Conservation (phyloP, 2,888 invertebrate species). For the Ophraella communa region DNA sequence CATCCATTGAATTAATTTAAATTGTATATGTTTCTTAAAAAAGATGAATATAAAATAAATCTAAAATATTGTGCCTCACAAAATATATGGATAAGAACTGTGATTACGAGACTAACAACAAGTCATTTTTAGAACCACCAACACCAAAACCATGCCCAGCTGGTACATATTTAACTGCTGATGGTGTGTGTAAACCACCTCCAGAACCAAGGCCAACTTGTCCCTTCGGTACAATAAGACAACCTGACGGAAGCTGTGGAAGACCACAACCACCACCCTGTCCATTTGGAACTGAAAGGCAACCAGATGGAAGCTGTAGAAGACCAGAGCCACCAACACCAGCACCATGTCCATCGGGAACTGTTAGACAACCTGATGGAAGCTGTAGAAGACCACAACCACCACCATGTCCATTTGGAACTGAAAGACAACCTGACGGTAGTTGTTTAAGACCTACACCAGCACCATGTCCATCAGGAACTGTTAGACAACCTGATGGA, state of each 20-base stretch:
- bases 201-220: slow-evolving; percentile 27
- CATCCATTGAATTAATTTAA: too few relatives aligned
- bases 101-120: too few relatives aligned
- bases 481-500: slow-evolving; percentile 8
- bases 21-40: too few relatives aligned
- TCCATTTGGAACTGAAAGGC: slow-evolving; percentile 24
- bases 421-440: slow-evolving; percentile 20
- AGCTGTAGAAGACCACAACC: slow-evolving; percentile 21
- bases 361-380: slow-evolving; percentile 23
- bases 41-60: too few relatives aligned
- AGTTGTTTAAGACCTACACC: slow-evolving; percentile 15
- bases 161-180: slow-evolving; percentile 30
- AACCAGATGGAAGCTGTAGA: slow-evolving; percentile 25
- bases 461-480: slow-evolving; percentile 14
- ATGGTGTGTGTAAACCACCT: slow-evolving; percentile 25
- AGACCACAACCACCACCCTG: slow-evolving; percentile 19
- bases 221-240: slow-evolving; percentile 27
- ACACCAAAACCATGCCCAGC: slow-evolving; percentile 28
- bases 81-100: too few relatives aligned
- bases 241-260: slow-evolving; percentile 23
- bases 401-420: slow-evolving; percentile 26
- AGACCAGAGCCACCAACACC: neutral
- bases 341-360: slow-evolving; percentile 26
- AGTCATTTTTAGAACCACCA: slow-evolving; percentile 24
- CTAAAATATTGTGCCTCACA: too few relatives aligned